Evolutionary conservation across 2,888 invertebrate genomes (phyloP), one percentile per base, ranked within the genome.

Genomic region (Bellardia pandia): DNA sequence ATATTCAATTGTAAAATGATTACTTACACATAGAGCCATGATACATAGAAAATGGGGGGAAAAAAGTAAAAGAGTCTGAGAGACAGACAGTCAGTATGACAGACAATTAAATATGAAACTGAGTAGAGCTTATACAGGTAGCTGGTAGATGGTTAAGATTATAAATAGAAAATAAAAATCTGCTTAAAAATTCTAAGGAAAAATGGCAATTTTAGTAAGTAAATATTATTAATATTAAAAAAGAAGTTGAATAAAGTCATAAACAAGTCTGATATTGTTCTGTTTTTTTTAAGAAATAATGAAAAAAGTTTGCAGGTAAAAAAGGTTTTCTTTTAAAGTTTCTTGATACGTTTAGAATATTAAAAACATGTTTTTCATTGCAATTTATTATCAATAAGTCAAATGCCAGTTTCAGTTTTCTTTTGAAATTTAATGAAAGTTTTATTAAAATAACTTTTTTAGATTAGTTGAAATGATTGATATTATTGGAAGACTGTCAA

Each of bases 1-100:
- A 48, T 66, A 84, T 86, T 72, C 72, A 80, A 80, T 84, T 76
- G 74, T 23, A 51, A 76, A 82, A 69, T 83, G 78, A 82, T 86
- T 82, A 75, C 40, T 66, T 78, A 72, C 56, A 66, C 16, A 71
- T 33, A 40, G 58, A 16, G n/a, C 37, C 62, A 74, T 16, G 45
- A 80, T 72, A 45, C 30, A 42, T 23, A 66, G 30, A 33, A 68
- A 42, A 58, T 23, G 23, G 23, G 23, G 37, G 56, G 4, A 60
- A 14, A 23, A 60, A 14, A 11, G 3, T 23, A 45, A 42, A 3
- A 23, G 11, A n/a, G 45, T 9, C 5, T 9, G 3, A 13, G 1
- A 3, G 13, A 13, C 51, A 64, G 23, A 42, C 5, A 53, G 66
- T 56, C 76, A 60, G 74, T 16, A 6, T 23, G 40, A n/a, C 42